Evolutionary conservation across 1,140 invertebrate genomes (phyloP).

Genomic region (Zaprionus ornatus): DNA sequence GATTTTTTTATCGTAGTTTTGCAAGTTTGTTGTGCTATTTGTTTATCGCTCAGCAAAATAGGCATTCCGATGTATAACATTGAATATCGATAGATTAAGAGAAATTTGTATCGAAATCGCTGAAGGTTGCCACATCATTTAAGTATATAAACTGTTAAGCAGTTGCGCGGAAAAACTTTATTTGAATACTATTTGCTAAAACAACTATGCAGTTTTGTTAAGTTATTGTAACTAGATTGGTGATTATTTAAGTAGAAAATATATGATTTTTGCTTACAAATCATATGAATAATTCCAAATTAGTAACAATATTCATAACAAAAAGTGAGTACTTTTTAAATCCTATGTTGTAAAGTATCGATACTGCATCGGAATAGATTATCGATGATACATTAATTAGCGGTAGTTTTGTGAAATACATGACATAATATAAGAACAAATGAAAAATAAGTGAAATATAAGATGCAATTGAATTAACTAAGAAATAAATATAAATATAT

Average conservation of each 20-base stretch:
- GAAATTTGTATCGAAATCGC: background rate
- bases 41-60: slow-evolving; percentile 31
- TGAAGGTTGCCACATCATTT: background rate
- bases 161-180: background rate
- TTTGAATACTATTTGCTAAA: background rate
- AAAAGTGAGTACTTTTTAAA: background rate
- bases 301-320: rapidly evolving
- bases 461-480: background rate
- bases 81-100: background rate
- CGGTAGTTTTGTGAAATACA: background rate
- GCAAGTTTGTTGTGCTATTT: slow-evolving; percentile 55
- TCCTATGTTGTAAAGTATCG: background rate
- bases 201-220: background rate
- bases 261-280: background rate
- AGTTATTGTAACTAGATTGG: background rate
- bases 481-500: background rate
- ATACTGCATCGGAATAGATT: background rate
- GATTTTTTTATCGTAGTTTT: slow-evolving; percentile 56
- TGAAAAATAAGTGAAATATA: background rate
- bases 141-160: background rate
- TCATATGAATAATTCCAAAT: background rate
- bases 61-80: background rate
- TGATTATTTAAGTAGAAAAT: rapidly evolving
- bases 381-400: background rate
- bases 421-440: background rate